phyloP scores from a whole-genome alignment of 2,113 vertebrate species.

The Dolichotis patagonum region DNA sequence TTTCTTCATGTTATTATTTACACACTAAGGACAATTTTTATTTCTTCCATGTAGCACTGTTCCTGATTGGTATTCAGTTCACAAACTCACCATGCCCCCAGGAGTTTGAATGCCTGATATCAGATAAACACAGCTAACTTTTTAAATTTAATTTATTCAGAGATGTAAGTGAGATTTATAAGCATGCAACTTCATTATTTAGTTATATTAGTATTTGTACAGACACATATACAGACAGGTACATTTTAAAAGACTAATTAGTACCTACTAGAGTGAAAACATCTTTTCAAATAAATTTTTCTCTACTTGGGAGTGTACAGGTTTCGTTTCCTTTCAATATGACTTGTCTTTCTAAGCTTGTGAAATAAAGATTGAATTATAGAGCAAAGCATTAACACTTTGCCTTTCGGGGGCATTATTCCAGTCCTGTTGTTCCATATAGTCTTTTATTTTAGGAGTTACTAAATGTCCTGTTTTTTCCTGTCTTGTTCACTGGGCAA shows the following conservation, averaged over 20 bases:
- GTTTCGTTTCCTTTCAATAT: not conserved
- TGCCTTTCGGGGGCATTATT: conserved; percentile 85
- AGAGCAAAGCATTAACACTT: not conserved
- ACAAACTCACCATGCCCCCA: not conserved
- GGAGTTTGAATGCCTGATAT: not conserved
- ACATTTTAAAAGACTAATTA: not conserved
- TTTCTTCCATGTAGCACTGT: not conserved
- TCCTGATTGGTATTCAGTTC: conserved; percentile 4
- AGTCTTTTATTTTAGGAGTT: conserved; percentile 81
- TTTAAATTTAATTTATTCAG: not conserved
- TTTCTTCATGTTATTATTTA: not conserved
- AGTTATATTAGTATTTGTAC: not conserved
- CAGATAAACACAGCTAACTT: not conserved
- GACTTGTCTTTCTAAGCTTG: not conserved
- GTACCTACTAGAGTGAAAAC: not conserved
- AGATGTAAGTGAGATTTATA: not conserved
- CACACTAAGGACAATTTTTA: not conserved
- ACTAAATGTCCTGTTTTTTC: conserved; percentile 89
- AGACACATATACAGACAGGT: not conserved
- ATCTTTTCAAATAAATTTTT: not conserved
- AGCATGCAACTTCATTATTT: not conserved
- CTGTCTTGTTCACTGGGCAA: conserved; percentile 90
- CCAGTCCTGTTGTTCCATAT: conserved; percentile 83
- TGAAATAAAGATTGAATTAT: conserved; percentile 27
- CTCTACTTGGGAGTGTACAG: not conserved